Base-by-base conservation (phyloP, 35 echinoderm and acorn worm genomes). In the Acanthaster planci region DNA sequence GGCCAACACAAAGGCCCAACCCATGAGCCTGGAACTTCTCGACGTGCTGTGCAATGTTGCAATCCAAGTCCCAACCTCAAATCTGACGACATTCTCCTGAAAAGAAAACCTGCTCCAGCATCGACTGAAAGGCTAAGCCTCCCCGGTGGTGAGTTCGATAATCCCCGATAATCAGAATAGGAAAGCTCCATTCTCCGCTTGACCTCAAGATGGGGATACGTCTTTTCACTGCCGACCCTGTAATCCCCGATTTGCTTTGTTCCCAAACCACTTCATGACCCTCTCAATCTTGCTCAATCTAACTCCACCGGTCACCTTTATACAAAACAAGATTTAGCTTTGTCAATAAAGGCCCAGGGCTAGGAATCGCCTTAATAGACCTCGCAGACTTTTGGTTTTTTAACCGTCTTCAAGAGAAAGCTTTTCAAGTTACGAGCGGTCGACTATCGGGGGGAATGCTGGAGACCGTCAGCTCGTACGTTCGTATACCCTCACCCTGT, bases 321-420 rank as follows among this genome's bases (percentile, higher is more conserved):
- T 26, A 72, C 15, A 72, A 72, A 72, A 72, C 64, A 72, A 30
- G 64, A 30, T 72, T 72, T 72, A 72, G 34, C 64, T 72, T 72
- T 72, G 29, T 67, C 16, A 67, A 67, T 72, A 34, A 31, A 36
- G 64, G 29, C 64, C 64, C 30, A 5, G 10, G 64, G 64, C 26
- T 72, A 26, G 64, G 64, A n/a, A 72, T 72, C 30, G 64, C 34
- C 34, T 26, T 10, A 72, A 72, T 47, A 47, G 42, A 47, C 42
- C 42, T 47, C 42, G 4, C 42, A 47, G 42, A 47, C 12, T 6
- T 47, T 47, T 6, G 4, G 12, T 6, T 47, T 6, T 47, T 47
- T 47, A n/a, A n/a, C n/a, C n/a, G n/a, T n/a, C n/a, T n/a, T n/a
- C n/a, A n/a, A n/a, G n/a, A n/a, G n/a, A n/a, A n/a, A n/a, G n/a